Evolutionary conservation across 2,797 vertebrate genomes (phyloP), one percentile per base, ranked within the genome.

Genomic region (Philypnodon macrostomus): DNA sequence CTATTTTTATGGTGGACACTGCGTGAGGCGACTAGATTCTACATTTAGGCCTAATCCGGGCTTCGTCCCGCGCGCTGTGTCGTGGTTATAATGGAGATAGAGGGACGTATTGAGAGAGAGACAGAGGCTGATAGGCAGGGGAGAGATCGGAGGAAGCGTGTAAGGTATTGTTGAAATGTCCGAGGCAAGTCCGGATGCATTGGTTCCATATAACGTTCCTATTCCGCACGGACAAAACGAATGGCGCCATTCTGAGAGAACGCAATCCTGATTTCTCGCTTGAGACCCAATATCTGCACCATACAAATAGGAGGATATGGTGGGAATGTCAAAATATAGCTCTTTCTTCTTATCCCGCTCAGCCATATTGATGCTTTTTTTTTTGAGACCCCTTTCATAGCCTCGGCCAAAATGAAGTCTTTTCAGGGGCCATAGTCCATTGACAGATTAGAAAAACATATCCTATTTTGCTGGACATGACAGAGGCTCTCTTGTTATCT

Each of bases 331-430:
- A n/a, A 75, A 83, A 85, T 87, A 83, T 74, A 73, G 73, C 70
- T 82, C 78, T 83, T 84, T 85, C 82, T 77, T 85, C 84, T 87
- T 84, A 87, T 86, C 85, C 85, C 58, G 67, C 79, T 86, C 77
- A 78, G 81, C 75, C 84, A 84, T 84, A 88, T 83, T 87, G 83
- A 85, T 86, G 82, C n/a, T n/a, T n/a, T n/a, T n/a, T n/a, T 77
- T 79, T 85, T 73, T 83, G 66, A 87, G 84, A n/a, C n/a, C n/a
- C 81, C 81, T 80, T 84, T 81, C 79, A 80, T 78, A 70, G 81
- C 86, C 32, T 87, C 78, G 84, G 80, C 83, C 75, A 75, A 83
- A 86, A 85, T 81, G 78, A 85, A 88, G 84, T 72, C 79, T 84
- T n/a, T 87, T 86, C 75, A 85, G 57, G 63, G 56, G 4, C 29